Evolutionary conservation across 2,888 invertebrate species (phyloP).

Genomic region (Geophilus truncorum): DNA sequence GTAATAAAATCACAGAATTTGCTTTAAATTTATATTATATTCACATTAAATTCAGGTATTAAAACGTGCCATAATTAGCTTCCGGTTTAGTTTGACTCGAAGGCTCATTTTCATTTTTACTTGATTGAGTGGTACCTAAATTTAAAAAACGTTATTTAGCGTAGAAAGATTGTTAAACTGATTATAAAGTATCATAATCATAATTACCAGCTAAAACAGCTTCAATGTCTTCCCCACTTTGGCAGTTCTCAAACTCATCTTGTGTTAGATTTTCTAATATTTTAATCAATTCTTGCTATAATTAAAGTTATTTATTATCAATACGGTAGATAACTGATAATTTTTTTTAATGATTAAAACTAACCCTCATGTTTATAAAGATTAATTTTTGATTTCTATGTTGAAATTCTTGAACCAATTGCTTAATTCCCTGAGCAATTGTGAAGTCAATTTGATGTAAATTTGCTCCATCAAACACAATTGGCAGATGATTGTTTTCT

Average conservation of each 20-base stretch:
- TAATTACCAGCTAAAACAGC: constrained; percentile 20
- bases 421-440: constrained; percentile 37
- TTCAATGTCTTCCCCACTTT: constrained; percentile 31
- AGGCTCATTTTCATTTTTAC: too few relatives aligned
- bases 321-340: too few relatives aligned
- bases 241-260: constrained; percentile 32
- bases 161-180: too few relatives aligned
- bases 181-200: too few relatives aligned
- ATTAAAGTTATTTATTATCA: background rate
- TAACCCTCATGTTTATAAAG: constrained; percentile 35
- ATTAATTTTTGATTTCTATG: constrained; percentile 36
- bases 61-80: too few relatives aligned
- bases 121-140: too few relatives aligned
- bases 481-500: constrained; percentile 31
- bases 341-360: background rate
- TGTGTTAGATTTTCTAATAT: constrained; percentile 27
- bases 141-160: too few relatives aligned
- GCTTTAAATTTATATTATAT: too few relatives aligned
- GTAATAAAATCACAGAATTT: too few relatives aligned
- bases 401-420: constrained; percentile 36
- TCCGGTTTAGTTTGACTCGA: too few relatives aligned
- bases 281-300: constrained; percentile 29
- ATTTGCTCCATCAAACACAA: constrained; percentile 38
- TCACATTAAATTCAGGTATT: too few relatives aligned
- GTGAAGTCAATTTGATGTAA: constrained; percentile 37